Evolutionary conservation across 2,113 vertebrate genomes (phyloP), one percentile per base, ranked within the genome.

Genomic region (Pelusios castaneus): DNA sequence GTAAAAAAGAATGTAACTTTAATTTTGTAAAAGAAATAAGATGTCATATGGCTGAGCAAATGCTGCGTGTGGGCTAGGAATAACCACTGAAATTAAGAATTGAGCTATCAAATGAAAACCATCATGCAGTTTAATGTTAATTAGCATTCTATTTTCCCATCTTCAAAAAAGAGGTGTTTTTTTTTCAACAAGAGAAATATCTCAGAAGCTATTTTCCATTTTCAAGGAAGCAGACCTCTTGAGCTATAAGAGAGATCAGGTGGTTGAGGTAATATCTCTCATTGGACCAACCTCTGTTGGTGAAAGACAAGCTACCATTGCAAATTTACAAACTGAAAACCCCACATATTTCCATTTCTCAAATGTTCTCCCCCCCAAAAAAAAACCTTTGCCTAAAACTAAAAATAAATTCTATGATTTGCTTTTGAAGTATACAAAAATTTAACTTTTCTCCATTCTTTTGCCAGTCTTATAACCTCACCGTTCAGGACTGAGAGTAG

Each of bases 81-180:
- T 90, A 96, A 96, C 80, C 88, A 89, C 67, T 76, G 91, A 96
- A 96, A 97, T 92, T 88, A 97, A 94, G 94, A 95, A 93, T 95
- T 94, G 96, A 96, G 56, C 82, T 91, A 95, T 94, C 92, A 91
- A 95, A 77, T 87, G 70, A 77, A 96, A 91, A 84, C 93, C 12
- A 1, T 78, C 87, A 95, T 34, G 77, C 3, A 25, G 73, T 67
- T 94, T 95, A 92, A 84, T 82, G 45, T 80, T 96, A 97, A 97
- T 96, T 97, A 97, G 89, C 92, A 92, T 89, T 93, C n/a, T 89
- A 45, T 89, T 80, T 82, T 89, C 13, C 49, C 0, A 0, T 94
- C 5, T 10, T 89, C 82, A 75, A 88, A 17, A 94, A 89, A 67
- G 45, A 75, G 16, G 3, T 78, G 60, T 19, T 51, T 13, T 55